Evolutionary conservation across 2,797 vertebrate genomes (phyloP).

Genomic region (Eurystomus glaucurus): DNA sequence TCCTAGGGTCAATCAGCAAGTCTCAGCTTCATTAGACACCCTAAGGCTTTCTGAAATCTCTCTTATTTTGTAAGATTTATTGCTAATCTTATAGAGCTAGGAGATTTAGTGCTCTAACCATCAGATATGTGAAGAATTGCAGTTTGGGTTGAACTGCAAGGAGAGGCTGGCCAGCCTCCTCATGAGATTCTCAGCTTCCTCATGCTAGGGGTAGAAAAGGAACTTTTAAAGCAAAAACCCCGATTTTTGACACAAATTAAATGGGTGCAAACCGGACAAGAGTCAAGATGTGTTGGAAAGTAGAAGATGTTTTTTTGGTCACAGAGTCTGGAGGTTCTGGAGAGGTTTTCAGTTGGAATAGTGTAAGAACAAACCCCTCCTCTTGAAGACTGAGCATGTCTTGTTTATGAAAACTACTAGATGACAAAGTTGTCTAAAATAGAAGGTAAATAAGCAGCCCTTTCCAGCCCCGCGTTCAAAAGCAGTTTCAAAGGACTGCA

Average conservation of each 20-base stretch:
- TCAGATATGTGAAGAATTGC: not conserved
- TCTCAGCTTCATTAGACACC: not conserved
- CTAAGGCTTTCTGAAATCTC: not conserved
- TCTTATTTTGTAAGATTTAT: not conserved
- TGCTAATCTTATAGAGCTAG: not conserved
- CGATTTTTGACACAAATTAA: not conserved
- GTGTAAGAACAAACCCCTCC: not conserved
- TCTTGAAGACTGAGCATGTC: not conserved
- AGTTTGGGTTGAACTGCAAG: not conserved
- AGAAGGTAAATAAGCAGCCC: not conserved
- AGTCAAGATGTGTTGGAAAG: not conserved
- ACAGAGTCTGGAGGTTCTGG: not conserved
- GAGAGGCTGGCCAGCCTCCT: not conserved
- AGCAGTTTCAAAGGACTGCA: not conserved
- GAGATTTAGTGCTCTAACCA: not conserved
- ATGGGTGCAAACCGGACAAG: not conserved
- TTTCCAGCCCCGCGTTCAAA: not conserved
- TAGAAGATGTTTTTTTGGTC: not conserved
- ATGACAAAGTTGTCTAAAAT: conserved; percentile 6
- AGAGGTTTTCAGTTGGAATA: not conserved
- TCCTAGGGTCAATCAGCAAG: not conserved
- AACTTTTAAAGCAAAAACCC: not conserved
- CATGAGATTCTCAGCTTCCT: not conserved
- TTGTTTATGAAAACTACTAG: not conserved
- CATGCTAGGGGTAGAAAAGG: not conserved